Evolutionary conservation across 1,140 invertebrate genomes (phyloP).

Genomic region (Heterodera carotae): DNA sequence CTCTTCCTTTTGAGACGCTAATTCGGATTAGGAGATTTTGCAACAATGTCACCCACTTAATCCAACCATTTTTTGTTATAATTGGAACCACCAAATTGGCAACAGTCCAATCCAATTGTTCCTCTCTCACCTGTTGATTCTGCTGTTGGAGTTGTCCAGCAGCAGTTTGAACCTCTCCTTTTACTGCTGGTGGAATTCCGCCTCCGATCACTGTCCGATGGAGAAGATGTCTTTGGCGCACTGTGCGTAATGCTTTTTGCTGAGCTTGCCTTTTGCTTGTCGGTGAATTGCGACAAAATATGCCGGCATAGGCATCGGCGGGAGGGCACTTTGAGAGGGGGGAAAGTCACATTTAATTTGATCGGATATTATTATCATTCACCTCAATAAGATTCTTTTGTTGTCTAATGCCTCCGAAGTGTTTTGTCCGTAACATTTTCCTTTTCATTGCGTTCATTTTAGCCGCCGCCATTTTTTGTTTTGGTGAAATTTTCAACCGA

Average conservation of each 20-base stretch:
- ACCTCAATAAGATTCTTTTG: background rate
- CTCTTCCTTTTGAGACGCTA: too few relatives aligned
- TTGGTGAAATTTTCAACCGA: slow-evolving; percentile 2
- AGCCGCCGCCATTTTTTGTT: slow-evolving; percentile 5
- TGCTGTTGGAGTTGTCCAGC: too few relatives aligned
- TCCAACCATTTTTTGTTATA: too few relatives aligned
- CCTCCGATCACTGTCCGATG: slow-evolving; percentile 1
- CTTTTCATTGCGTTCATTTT: background rate
- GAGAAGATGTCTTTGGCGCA: background rate
- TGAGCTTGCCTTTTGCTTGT: background rate
- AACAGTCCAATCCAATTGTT: background rate
- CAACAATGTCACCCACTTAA: too few relatives aligned
- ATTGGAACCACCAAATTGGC: too few relatives aligned
- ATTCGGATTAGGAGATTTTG: too few relatives aligned
- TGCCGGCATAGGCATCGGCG: too few relatives aligned
- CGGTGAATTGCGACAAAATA: background rate
- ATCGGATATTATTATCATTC: background rate
- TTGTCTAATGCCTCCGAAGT: background rate
- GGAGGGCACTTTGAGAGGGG: too few relatives aligned
- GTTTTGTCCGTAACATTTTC: background rate
- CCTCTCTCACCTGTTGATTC: background rate
- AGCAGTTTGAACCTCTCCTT: too few relatives aligned
- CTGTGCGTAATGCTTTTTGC: background rate
- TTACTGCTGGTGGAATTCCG: background rate
- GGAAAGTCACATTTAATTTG: background rate